Evolutionary conservation across 92 coral and sea anemone genomes (phyloP), one percentile per base, ranked within the genome.

Genomic region (Metridium senile): DNA sequence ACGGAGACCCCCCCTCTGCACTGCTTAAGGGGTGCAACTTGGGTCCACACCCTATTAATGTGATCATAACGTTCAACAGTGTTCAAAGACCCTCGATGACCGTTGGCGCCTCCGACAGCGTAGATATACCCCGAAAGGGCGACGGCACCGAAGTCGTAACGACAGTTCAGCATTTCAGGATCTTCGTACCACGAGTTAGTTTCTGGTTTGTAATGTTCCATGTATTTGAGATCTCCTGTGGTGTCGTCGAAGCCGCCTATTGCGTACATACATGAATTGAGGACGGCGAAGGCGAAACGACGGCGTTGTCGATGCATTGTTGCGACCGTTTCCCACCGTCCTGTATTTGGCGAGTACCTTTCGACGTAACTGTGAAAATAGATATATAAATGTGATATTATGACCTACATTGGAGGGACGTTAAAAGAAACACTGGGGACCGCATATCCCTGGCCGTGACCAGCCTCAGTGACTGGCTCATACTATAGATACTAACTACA

Each of bases 41-140:
- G 84, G 10, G 97, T 80, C 99, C 99, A 96, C 21, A 74, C 84
- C 47, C 89, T 82, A 9, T 74, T 77, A 19, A 56, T 30, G 34
- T 93, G 96, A 71, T 93, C 85, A 74, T 84, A 96, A n/a, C 99
- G 93, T 45, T 96, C 99, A 7, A 96, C 99, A 33, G 96, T 87
- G 74, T 84, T 85, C 47, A 96, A 53, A 0, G 99, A 96, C 3
- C 99, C 99, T 47, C 89, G 70, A n/a, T 86, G 93, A 13, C 97
- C 99, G 72, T 96, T 96, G 0, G 97, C 99, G 0, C 99, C 99
- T 7, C 99, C 99, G 21, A 96, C 97, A 0, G 99, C 99, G 68
- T 87, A 96, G 63, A 96, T 85, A 52, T 72, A 96, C 16, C 97
- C 97, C 1, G 98, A 93, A 51, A 96, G 62, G 26, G 88, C 82